Conservation (phyloP, 35 echinoderm and acorn worm species). For the Apostichopus californicus region DNA sequence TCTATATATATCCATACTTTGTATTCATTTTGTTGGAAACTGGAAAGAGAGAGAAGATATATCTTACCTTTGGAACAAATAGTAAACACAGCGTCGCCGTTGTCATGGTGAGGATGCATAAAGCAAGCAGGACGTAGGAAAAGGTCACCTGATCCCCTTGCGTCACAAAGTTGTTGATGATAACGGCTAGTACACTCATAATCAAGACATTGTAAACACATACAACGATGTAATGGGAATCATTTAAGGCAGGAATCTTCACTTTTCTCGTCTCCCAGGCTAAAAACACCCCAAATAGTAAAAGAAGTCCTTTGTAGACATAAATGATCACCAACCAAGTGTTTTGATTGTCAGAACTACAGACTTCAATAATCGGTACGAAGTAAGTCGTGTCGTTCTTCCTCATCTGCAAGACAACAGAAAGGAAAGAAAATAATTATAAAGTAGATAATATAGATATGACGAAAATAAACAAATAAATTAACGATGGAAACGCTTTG, state of each 20-base stretch:
- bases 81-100: slow-evolving; percentile 93
- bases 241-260: slow-evolving; percentile 96
- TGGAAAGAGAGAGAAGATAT: neutral
- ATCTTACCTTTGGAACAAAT: slow-evolving; percentile 96
- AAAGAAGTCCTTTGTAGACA: slow-evolving; percentile 90
- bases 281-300: slow-evolving; percentile 90
- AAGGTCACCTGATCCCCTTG: slow-evolving; percentile 77
- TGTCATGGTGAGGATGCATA: slow-evolving; percentile 82
- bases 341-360: slow-evolving; percentile 67
- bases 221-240: slow-evolving; percentile 95
- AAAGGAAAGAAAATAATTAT: no score
- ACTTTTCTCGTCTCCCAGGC: slow-evolving; percentile 99
- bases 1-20: no score
- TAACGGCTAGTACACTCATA: slow-evolving; percentile 87
- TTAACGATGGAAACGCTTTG: no score
- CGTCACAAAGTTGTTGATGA: slow-evolving; percentile 82
- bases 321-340: slow-evolving; percentile 89
- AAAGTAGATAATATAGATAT: no score
- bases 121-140: slow-evolving; percentile 77
- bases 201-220: slow-evolving; percentile 97
- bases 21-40: no score
- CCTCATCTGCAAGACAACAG: slow-evolving; percentile 26
- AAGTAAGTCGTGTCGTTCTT: slow-evolving; percentile 73
- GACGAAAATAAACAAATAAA: no score
- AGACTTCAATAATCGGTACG: slow-evolving; percentile 84